Percentiles rank a stretch among this genome's conserved stretches.
phyloP scores from a whole-genome alignment of 2,113 vertebrate species.

The Malaclemys terrapin region DNA sequence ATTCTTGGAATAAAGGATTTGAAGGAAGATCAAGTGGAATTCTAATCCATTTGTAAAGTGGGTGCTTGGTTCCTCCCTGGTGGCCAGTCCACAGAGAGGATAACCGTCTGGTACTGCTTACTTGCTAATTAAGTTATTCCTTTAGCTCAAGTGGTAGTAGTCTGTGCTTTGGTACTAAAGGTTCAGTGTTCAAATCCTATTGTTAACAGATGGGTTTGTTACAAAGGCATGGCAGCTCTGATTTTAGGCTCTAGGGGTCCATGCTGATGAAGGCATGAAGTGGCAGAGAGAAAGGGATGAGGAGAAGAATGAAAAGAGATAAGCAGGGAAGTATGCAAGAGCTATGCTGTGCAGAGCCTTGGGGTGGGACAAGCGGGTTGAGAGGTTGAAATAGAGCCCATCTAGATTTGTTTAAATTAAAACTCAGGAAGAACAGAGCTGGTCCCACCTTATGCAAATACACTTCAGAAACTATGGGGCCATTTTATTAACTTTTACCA shows the following conservation, averaged over 20 bases:
- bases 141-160: background rate
- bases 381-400: accelerated
- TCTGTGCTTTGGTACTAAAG: background rate
- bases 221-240: background rate
- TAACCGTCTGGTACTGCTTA: background rate
- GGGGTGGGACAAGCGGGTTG: background rate
- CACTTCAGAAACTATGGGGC: background rate
- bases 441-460: background rate
- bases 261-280: background rate
- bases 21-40: background rate
- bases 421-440: background rate
- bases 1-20: background rate
- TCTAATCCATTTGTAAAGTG: background rate
- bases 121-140: background rate
- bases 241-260: background rate
- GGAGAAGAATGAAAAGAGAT: background rate
- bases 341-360: accelerated
- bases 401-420: background rate
- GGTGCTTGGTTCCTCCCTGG: background rate
- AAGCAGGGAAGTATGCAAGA: background rate
- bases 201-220: background rate
- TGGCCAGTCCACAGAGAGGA: background rate
- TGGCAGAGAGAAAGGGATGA: background rate
- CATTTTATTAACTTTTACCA: background rate
- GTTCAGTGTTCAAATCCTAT: background rate